phyloP scores from a whole-genome alignment of 2,797 vertebrate genomes.

The Holocentrus rufus region DNA sequence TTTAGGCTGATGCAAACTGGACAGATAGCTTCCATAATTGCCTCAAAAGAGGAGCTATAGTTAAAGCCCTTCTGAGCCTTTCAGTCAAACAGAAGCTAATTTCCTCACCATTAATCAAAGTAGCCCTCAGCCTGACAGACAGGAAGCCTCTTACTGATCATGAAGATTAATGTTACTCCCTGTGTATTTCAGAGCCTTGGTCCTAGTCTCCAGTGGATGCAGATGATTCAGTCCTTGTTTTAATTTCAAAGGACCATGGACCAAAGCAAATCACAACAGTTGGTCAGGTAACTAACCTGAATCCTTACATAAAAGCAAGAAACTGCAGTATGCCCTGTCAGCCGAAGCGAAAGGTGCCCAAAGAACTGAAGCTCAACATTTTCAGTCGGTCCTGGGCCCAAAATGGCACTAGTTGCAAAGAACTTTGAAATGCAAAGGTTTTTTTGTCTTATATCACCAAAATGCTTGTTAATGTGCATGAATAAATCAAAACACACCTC shows the following conservation, averaged over 20 bases:
- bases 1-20: slow-evolving; percentile 43
- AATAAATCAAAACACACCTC: slow-evolving; percentile 66
- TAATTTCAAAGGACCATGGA: background rate
- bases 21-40: slow-evolving; percentile 59
- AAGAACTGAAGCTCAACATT: slow-evolving; percentile 3
- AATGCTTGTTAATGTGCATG: slow-evolving; percentile 54
- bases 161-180: slow-evolving; percentile 59
- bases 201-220: slow-evolving; percentile 25
- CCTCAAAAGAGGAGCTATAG: slow-evolving; percentile 69
- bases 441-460: slow-evolving; percentile 46
- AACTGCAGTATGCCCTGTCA: no score
- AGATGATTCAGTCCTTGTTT: slow-evolving; percentile 19
- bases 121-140: slow-evolving; percentile 52
- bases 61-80: slow-evolving; percentile 62
- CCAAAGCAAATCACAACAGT: background rate
- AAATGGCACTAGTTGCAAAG: slow-evolving; percentile 21
- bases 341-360: slow-evolving; percentile 1
- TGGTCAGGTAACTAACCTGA: background rate
- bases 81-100: slow-evolving; percentile 63
- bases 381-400: background rate
- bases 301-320: background rate
- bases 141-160: slow-evolving; percentile 54
- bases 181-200: slow-evolving; percentile 36
- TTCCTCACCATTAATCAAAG: slow-evolving; percentile 71
- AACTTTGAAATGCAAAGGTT: slow-evolving; percentile 31